Conservation (phyloP, 2,113 vertebrate genomes). For the Bujurquina vittata region DNA sequence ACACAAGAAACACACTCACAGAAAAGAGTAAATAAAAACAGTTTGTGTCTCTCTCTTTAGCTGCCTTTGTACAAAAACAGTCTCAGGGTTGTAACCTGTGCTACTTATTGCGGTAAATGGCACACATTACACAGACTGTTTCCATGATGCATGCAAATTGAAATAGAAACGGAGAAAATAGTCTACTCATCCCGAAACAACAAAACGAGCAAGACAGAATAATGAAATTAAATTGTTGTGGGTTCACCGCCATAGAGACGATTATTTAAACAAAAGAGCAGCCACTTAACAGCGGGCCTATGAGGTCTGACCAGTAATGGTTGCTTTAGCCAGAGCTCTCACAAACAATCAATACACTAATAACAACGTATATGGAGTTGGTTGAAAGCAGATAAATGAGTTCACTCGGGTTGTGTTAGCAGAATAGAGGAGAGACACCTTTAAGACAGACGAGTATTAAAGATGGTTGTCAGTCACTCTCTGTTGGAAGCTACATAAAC, state of each 20-base stretch:
- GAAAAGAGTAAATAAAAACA: conserved; percentile 36
- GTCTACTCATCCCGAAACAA: conserved; percentile 56
- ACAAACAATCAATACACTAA: conserved; percentile 58
- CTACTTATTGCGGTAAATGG: conserved; percentile 21
- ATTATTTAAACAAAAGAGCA: conserved; percentile 51
- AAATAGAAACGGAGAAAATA: conserved; percentile 53
- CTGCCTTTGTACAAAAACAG: conserved; percentile 26
- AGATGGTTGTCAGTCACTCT: conserved; percentile 1
- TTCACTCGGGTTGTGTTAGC: background rate
- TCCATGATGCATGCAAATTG: conserved; percentile 55
- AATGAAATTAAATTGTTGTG: conserved; percentile 55
- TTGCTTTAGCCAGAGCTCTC: conserved; percentile 24
- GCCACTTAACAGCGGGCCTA: conserved; percentile 36
- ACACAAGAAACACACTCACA: conserved; percentile 3
- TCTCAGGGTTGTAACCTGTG: conserved; percentile 41
- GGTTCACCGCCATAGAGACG: background rate
- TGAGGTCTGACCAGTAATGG: conserved; percentile 34
- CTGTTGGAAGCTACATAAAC: background rate
- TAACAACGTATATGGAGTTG: conserved; percentile 29
- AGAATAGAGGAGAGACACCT: conserved; percentile 4
- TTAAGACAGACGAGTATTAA: background rate
- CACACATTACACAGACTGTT: conserved; percentile 16
- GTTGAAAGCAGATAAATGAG: conserved; percentile 9
- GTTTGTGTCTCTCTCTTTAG: conserved; percentile 1
- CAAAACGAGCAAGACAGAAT: conserved; percentile 56